Percentiles rank a stretch among this genome's conserved stretches.
phyloP scores from a whole-genome alignment of 2,113 vertebrate genomes.

The Elgaria multicarinata region DNA sequence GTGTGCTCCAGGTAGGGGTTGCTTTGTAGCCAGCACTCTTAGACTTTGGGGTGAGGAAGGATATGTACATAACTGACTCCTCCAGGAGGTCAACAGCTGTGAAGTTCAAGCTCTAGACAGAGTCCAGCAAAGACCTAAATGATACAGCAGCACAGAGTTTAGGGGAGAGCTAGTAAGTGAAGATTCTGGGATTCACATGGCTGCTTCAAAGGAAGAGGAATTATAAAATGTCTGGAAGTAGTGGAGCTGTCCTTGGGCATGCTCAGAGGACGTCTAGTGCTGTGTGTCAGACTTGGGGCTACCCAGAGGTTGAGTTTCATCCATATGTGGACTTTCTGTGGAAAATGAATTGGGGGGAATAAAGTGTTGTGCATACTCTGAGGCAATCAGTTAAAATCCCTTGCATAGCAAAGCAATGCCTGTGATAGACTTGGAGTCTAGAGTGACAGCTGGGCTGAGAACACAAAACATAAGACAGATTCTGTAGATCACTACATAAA shows the following conservation, averaged over 20 bases:
- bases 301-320: neutral
- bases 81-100: neutral
- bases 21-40: neutral
- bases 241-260: neutral
- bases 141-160: neutral
- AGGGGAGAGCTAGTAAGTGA: neutral
- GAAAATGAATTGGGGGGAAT: neutral
- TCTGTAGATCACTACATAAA: neutral
- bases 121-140: neutral
- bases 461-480: neutral
- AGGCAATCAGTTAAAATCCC: neutral
- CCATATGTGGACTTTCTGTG: neutral
- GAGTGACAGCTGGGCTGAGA: neutral
- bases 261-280: neutral
- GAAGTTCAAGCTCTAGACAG: neutral
- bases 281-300: neutral
- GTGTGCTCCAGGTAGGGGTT: neutral
- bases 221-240: neutral
- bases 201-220: neutral
- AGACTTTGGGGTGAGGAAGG: neutral
- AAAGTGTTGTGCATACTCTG: neutral
- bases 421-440: neutral
- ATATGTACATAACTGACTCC: neutral
- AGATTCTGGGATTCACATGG: neutral
- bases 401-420: neutral